Conservation (phyloP, 2,797 vertebrate genomes). For the Benthosema pterotum region DNA sequence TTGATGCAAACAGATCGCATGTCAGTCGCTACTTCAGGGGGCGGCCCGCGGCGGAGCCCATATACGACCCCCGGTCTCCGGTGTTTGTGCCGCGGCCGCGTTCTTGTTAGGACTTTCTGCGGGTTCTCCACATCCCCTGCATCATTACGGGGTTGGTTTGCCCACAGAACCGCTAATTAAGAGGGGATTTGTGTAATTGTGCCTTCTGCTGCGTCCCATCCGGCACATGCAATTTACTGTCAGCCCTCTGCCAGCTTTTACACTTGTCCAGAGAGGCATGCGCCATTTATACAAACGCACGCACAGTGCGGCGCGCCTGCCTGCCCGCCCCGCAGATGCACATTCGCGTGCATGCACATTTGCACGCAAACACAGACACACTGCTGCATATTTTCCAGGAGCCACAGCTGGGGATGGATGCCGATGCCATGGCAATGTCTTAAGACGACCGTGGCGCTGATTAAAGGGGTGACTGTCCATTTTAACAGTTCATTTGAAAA, state of each 20-base stretch:
- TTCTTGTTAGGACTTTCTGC: constrained; percentile 78
- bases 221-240: constrained; percentile 82
- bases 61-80: constrained; percentile 66
- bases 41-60: constrained; percentile 50
- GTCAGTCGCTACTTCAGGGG: constrained; percentile 62
- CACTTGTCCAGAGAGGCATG: constrained; percentile 80
- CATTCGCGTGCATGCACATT: not conserved
- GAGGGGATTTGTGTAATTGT: constrained; percentile 88
- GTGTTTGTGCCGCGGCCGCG: constrained; percentile 45
- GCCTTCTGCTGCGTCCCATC: constrained; percentile 85
- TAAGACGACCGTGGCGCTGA: constrained; percentile 75
- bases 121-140: constrained; percentile 72
- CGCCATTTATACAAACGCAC: constrained; percentile 74
- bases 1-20: constrained; percentile 70
- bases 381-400: constrained; percentile 72
- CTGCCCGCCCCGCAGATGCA: too few relatives aligned
- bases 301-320: too few relatives aligned
- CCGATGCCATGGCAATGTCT: constrained; percentile 71
- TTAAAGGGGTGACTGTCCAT: constrained; percentile 75
- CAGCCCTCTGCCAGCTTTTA: constrained; percentile 77
- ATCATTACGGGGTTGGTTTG: constrained; percentile 82
- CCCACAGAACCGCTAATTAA: constrained; percentile 86
- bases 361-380: constrained; percentile 50
- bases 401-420: constrained; percentile 77
- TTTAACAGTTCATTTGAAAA: constrained; percentile 52